Conservation (phyloP, 2,113 vertebrate genomes). For the Oreotragus oreotragus region DNA sequence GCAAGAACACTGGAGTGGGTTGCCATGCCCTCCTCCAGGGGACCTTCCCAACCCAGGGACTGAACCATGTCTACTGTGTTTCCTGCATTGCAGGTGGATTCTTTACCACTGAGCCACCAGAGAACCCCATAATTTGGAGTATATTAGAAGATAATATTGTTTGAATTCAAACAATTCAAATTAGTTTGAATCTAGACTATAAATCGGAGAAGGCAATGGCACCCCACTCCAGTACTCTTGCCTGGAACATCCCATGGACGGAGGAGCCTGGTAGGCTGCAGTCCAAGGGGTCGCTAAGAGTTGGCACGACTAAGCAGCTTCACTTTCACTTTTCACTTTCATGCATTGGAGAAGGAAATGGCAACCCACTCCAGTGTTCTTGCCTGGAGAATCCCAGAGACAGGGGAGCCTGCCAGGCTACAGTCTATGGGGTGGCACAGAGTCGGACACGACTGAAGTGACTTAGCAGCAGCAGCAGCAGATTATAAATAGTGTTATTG, state of each 20-base stretch:
- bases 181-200: constrained; percentile 21
- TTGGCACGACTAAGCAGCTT: no score
- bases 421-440: no score
- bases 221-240: no score
- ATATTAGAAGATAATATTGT: neutral
- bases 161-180: neutral
- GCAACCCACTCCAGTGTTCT: no score
- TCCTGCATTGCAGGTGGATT: neutral
- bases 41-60: neutral
- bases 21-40: neutral
- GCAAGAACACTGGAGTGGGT: neutral
- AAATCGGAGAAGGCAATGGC: neutral
- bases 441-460: no score
- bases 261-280: no score
- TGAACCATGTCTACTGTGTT: neutral
- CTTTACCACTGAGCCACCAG: neutral
- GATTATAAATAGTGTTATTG: constrained; percentile 20
- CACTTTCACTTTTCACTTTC: no score
- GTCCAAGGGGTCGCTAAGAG: no score
- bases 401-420: no score
- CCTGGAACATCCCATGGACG: no score
- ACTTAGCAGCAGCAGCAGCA: neutral
- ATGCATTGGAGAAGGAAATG: no score
- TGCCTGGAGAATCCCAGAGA: no score
- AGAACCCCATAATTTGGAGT: neutral